Base-by-base conservation (phyloP, 2,888 invertebrate species). In the Perizoma affinitatum region DNA sequence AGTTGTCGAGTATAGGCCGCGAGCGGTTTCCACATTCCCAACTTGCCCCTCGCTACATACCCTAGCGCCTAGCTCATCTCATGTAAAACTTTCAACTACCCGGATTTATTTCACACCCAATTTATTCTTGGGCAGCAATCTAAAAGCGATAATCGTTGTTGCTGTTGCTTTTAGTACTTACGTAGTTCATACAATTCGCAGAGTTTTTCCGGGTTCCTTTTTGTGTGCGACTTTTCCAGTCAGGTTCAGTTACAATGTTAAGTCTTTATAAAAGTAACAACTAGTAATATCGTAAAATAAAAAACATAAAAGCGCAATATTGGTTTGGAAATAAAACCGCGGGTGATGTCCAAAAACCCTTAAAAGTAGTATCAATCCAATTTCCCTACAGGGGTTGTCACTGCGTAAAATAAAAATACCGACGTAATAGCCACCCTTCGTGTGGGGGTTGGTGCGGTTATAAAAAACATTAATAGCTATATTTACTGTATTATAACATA, bases 291-390 rank as follows among this genome's bases (percentile, higher is more conserved):
- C 84, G 77, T 86, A 82, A 86, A 85, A 82, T 82, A 78, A 82
- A 83, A 80, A 67, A 73, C 76, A 82, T 86, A 86, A 85, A 86
- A 82, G 79, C 78, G 78, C 83, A 86, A 87, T 88, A 88, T 86
- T 86, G 88, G 81, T 78, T 77, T 71, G 81, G 74, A 76, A 82
- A 83, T 90, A 88, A 88, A 88, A 81, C 79, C 67, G 78, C 81
- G 76, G 84, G 87, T 86, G 85, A 83, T 86, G 83, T 84, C 87
- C 83, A 84, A 90, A 88, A 87, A 82, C 84, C 84, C 83, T 90
- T 86, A 88, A 88, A 90, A 88, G 84, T 88, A 88, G 87, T 88
- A 90, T 86, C 87, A 88, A 87, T 89, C 88, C 90, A 90, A 90
- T 90, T 90, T 90, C 87, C 88, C 87, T 89, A 90, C 87, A 85